Percentiles rank a stretch among this genome's conserved stretches.
Evolutionary conservation across 2,113 vertebrate species (phyloP).

Genomic region (Falco punctatus): DNA sequence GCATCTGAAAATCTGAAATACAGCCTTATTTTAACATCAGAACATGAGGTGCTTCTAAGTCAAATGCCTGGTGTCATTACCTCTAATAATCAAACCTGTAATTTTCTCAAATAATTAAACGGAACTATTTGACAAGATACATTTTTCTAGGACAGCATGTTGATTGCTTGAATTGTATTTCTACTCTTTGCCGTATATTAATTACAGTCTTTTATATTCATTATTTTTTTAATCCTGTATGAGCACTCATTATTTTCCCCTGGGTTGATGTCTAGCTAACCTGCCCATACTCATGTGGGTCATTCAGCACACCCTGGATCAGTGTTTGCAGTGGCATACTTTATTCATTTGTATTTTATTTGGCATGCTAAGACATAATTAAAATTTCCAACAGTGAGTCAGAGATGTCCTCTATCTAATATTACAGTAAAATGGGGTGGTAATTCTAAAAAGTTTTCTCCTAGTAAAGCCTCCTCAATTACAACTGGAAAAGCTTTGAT

Average conservation of each 20-base stretch:
- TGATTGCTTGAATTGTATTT: background rate
- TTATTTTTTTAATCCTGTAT: background rate
- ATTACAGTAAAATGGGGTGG: background rate
- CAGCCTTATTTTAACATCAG: background rate
- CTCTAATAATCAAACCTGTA: conserved; percentile 5
- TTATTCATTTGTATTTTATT: background rate
- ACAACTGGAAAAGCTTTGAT: background rate
- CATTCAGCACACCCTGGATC: background rate
- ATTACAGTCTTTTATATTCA: background rate
- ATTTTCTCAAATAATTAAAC: conserved; percentile 40
- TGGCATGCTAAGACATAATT: background rate
- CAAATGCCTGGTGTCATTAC: background rate
- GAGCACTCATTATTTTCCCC: background rate
- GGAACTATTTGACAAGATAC: background rate
- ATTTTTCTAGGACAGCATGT: background rate
- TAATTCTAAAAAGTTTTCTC: background rate
- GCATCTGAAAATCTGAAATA: background rate
- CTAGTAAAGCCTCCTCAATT: background rate
- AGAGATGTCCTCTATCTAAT: background rate
- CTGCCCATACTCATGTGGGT: background rate
- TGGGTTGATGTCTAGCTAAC: background rate
- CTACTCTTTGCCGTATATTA: background rate
- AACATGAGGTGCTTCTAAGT: background rate
- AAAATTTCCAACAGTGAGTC: background rate
- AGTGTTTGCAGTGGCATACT: background rate